Base-by-base conservation (phyloP, 1,140 invertebrate genomes). In the Cydia amplana region DNA sequence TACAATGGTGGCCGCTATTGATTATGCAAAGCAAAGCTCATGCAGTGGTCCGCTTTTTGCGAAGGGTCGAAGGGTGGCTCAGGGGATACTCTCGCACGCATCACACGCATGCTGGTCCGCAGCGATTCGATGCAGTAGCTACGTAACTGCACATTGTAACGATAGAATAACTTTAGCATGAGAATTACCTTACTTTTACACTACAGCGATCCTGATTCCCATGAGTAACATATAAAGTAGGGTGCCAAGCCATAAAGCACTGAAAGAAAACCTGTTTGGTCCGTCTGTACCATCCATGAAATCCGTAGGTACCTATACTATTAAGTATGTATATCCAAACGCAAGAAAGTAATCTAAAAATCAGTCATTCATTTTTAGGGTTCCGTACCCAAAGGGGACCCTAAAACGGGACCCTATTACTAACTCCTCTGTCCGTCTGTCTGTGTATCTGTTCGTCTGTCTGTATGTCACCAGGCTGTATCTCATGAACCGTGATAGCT, bases 41-140 rank as follows among this genome's bases (percentile, higher is more conserved):
- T 89, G 87, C 89, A 90, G 87, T 88, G 86, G 86, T 87, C 87
- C 88, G 85, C 84, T 87, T 89, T 89, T 89, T 87, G 82, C 80
- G 80, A 76, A 83, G 79, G 82, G 78, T 79, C 79, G 78, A 84
- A 78, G 81, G 82, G 81, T 75, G 79, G 80, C 78, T 74, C 77
- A 80, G 78, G 80, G 80, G 78, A 84, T 78, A 81, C 84, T 83
- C 49, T 63, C 75, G 28, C 36, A 70, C 18, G 18, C 65, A 18
- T 70, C 65, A 18, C 16, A 32, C 64, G 64, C 28, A 65, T 64
- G 20, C 10, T 25, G 20, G 16, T 65, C 64, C 28, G 14, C 16
- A 67, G 36, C 32, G 65, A 70, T 18, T 70, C 32, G 28, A 40
- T 70, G 25, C 64, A 67, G 64, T 32, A n/a, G 4, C 7, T 49